Evolutionary conservation across 2,797 vertebrate genomes (phyloP), one percentile per base, ranked within the genome.

Genomic region (Alcedo atthis): DNA sequence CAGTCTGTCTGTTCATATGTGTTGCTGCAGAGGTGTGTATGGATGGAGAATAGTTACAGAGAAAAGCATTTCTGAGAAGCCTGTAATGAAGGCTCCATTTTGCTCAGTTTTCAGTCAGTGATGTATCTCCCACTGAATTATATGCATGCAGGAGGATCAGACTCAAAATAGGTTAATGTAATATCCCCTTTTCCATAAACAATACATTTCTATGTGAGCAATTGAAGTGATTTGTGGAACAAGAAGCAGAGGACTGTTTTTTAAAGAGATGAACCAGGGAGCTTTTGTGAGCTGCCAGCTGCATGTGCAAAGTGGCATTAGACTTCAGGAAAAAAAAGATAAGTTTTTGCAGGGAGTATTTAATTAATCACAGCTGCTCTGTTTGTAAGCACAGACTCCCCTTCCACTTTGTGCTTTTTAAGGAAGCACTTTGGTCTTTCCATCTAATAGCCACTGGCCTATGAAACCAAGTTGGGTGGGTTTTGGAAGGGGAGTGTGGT

Each of bases 211-310:
- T 91, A 0, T 91, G 67, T 63, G 49, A 94, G 85, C 55, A 79
- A 67, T 92, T 85, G 32, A 30, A 89, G 53, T 70, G 64, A 82
- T 91, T 84, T 74, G 64, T 90, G 78, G 62, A 94, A 91, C 43
- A 87, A 95, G 85, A 83, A 92, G 55, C 77, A 89, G 87, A 95
- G 35, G 35, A 30, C 77, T 87, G 77, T 66, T 93, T 87, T 79
- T 76, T 67, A 45, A 81, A 77, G 73, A 59, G 61, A 73, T 58
- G 70, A 87, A 89, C 80, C 35, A 49, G 83, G 42, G 75, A 59
- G 77, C 87, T 90, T 96, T 93, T 96, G 55, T 96, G 70, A 91
- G 77, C 70, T 89, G 70, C 82, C 95, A 94, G 93, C 94, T 96
- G 95, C 74, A 46, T 61, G n/a, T 81, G 79, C 51, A 26, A 87